Percentiles rank a stretch among this genome's conserved stretches.
These are phyloP conservation scores for Camelus bactrianus DNA, from an alignment of 2,113 vertebrate species.

Conservation along the genomic window DNA sequence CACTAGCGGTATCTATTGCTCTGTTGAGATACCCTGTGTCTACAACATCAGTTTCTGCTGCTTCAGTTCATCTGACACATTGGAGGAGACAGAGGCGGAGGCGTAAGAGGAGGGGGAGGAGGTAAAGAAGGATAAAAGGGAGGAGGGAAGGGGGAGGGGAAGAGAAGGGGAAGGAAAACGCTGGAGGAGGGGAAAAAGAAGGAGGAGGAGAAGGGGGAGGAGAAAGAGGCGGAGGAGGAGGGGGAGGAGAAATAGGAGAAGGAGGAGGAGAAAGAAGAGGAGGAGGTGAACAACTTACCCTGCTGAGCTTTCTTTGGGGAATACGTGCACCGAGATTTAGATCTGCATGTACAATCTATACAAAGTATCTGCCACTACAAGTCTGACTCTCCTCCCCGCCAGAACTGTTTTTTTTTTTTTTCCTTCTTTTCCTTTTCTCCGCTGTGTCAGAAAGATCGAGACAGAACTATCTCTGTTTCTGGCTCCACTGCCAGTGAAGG, in stretches of 20 bases:
- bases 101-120: slow-evolving; percentile 9
- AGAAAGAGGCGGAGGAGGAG: not conserved
- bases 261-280: slow-evolving; percentile 60
- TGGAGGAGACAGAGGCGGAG: slow-evolving; percentile 58
- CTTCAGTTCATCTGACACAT: slow-evolving; percentile 86
- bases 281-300: slow-evolving; percentile 74
- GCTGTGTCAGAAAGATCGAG: slow-evolving; percentile 75
- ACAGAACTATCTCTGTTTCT: slow-evolving; percentile 81
- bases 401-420: not conserved
- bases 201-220: not conserved
- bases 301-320: slow-evolving; percentile 78
- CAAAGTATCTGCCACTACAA: slow-evolving; percentile 74
- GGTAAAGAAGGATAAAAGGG: not conserved
- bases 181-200: not conserved
- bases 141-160: not conserved
- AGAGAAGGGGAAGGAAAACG: slow-evolving; percentile 49
- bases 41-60: slow-evolving; percentile 82
- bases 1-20: slow-evolving; percentile 71
- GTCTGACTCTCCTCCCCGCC: slow-evolving; percentile 49
- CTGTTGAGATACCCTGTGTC: slow-evolving; percentile 80
- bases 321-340: slow-evolving; percentile 74
- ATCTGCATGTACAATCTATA: slow-evolving; percentile 77
- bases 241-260: not conserved
- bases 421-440: slow-evolving; percentile 45
- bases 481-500: slow-evolving; percentile 73